Percentiles rank a stretch among this genome's conserved stretches.
These are phyloP conservation scores for Saturnia pavonia DNA, from an alignment of 2,888 invertebrate species.

Conservation along the genomic window DNA sequence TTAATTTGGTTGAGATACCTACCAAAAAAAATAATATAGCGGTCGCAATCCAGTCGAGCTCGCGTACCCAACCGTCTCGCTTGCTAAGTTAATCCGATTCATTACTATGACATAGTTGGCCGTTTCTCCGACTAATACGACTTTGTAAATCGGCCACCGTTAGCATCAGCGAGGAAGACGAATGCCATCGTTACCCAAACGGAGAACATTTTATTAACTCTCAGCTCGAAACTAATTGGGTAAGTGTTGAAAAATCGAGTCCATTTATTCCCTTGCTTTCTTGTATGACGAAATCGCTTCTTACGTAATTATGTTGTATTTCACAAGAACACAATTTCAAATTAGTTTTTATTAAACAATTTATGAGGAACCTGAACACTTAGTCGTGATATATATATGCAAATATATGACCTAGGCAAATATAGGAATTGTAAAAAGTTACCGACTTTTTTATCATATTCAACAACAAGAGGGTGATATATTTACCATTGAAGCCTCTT, in stretches of 20 bases:
- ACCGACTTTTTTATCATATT: too few relatives aligned
- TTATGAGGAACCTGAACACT: neutral
- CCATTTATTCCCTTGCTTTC: constrained; percentile 20
- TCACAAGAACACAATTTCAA: neutral
- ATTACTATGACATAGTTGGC: constrained; percentile 11
- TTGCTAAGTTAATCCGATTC: neutral
- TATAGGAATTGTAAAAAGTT: too few relatives aligned
- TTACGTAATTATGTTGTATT: neutral
- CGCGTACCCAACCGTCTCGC: neutral
- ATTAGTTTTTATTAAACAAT: neutral
- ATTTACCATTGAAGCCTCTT: too few relatives aligned
- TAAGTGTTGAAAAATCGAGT: constrained; percentile 23
- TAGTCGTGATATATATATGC: neutral
- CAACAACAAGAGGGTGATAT: too few relatives aligned
- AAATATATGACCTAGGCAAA: neutral
- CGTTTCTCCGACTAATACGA: constrained; percentile 11
- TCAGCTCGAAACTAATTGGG: constrained; percentile 25
- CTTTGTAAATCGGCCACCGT: constrained; percentile 14
- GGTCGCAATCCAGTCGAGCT: neutral
- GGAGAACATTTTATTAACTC: constrained; percentile 25
- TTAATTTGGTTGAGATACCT: neutral
- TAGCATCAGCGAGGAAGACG: constrained; percentile 17
- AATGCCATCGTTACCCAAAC: constrained; percentile 25
- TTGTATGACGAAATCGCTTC: constrained; percentile 20
- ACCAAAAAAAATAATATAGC: neutral